These are phyloP conservation scores for Neomorphus geoffroyi DNA, from an alignment of 2,797 vertebrate genomes.

Conservation along the genomic window DNA sequence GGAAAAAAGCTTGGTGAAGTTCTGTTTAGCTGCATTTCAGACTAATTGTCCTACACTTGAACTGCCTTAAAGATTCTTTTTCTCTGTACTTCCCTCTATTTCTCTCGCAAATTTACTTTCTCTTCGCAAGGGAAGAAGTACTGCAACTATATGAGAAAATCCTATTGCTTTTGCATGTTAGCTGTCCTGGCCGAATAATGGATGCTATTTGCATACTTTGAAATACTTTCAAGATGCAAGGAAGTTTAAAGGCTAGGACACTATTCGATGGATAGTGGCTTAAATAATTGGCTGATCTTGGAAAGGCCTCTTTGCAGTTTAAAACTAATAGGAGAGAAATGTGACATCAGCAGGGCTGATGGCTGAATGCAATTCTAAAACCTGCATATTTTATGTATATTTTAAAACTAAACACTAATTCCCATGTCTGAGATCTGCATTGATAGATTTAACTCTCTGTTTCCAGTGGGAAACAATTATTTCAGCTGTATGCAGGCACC, in stretches of 20 bases:
- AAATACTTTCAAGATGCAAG: slow-evolving; percentile 50
- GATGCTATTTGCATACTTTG: slow-evolving; percentile 60
- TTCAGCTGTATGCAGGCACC: neutral
- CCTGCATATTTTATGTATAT: neutral
- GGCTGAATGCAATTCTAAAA: neutral
- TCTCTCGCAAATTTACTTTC: slow-evolving; percentile 53
- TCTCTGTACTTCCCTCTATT: neutral
- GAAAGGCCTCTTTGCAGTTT: neutral
- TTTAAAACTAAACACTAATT: neutral
- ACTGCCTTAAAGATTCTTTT: neutral
- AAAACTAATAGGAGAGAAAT: neutral
- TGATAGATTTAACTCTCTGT: neutral
- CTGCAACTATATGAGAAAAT: slow-evolving; percentile 44
- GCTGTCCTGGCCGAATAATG: slow-evolving; percentile 45
- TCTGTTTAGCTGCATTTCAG: neutral
- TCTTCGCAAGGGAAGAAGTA: slow-evolving; percentile 55
- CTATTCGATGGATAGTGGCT: neutral
- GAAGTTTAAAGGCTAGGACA: slow-evolving; percentile 31
- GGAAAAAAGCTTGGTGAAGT: fast-evolving
- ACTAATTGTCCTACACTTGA: neutral
- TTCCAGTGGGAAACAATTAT: neutral
- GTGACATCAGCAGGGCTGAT: neutral
- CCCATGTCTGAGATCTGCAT: neutral
- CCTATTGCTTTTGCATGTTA: slow-evolving; percentile 53
- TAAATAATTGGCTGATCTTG: neutral